A percentile compares a stretch with the other conserved stretches of the same genome.
These are phyloP conservation scores for Tapirus indicus DNA, from an alignment of 2,797 vertebrate species.

Conservation along the genomic window DNA sequence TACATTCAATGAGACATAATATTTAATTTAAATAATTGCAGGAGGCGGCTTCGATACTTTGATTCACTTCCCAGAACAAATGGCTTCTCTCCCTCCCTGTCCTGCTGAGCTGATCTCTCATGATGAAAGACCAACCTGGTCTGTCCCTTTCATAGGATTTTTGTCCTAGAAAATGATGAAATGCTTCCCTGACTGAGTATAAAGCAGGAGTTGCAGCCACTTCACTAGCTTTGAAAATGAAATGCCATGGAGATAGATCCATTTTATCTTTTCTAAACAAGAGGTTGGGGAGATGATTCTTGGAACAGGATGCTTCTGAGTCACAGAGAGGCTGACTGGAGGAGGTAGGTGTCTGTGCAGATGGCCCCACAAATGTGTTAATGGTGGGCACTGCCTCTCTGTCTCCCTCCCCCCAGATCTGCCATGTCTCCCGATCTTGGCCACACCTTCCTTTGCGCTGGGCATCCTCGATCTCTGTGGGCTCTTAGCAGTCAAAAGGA, in stretches of 20 bases:
- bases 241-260: constrained; percentile 28
- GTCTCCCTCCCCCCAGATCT: neutral
- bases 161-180: constrained; percentile 77
- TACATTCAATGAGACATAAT: constrained; percentile 86
- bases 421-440: neutral
- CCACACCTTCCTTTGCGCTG: neutral
- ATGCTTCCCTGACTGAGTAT: constrained; percentile 44
- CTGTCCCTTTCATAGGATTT: constrained; percentile 75
- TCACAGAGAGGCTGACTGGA: neutral
- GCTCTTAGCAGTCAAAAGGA: neutral
- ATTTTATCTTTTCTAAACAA: constrained; percentile 65
- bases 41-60: constrained; percentile 75
- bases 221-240: constrained; percentile 58
- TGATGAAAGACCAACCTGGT: constrained; percentile 73
- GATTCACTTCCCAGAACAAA: constrained; percentile 83
- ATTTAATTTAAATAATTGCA: constrained; percentile 88
- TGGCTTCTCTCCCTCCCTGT: constrained; percentile 59
- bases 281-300: constrained; percentile 40
- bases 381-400: neutral
- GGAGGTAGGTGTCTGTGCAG: neutral
- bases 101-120: constrained; percentile 76
- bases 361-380: neutral
- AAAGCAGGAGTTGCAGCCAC: constrained; percentile 31
- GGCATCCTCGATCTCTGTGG: neutral
- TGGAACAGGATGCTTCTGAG: constrained; percentile 21